Conservation (phyloP, 2,113 vertebrate genomes). For the Tetraodon nigroviridis region DNA sequence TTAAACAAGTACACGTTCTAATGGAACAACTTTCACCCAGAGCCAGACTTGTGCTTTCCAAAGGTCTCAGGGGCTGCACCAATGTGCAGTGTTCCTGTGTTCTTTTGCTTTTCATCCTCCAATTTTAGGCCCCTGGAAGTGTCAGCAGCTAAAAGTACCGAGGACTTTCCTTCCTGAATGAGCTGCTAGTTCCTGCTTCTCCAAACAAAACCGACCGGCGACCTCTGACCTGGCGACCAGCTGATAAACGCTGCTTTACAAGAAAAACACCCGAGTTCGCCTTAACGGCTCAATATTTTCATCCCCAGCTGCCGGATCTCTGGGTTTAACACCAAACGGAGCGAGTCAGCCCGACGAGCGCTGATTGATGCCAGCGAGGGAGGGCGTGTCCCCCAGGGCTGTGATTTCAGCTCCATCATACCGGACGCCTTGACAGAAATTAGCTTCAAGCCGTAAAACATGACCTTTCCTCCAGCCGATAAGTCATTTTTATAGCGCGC, state of each 20-base stretch:
- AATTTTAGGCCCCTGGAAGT: too few relatives aligned
- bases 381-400: too few relatives aligned
- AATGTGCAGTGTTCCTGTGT: too few relatives aligned
- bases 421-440: not conserved
- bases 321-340: not conserved
- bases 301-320: not conserved
- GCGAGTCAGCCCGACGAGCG: not conserved
- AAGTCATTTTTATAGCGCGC: not conserved
- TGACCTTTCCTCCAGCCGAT: not conserved
- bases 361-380: not conserved
- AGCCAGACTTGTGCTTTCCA: too few relatives aligned
- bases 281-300: not conserved
- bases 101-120: too few relatives aligned
- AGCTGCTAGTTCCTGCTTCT: conserved; percentile 10
- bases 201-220: not conserved
- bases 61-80: too few relatives aligned
- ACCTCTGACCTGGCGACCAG: conserved; percentile 20
- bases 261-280: not conserved
- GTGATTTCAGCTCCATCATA: not conserved
- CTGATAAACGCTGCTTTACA: not conserved
- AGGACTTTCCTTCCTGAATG: conserved; percentile 16
- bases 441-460: not conserved
- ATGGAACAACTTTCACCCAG: too few relatives aligned
- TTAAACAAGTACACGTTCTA: too few relatives aligned
- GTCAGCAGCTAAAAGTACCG: too few relatives aligned